Conservation (phyloP, 2,797 vertebrate genomes). For the Coluber constrictor region DNA sequence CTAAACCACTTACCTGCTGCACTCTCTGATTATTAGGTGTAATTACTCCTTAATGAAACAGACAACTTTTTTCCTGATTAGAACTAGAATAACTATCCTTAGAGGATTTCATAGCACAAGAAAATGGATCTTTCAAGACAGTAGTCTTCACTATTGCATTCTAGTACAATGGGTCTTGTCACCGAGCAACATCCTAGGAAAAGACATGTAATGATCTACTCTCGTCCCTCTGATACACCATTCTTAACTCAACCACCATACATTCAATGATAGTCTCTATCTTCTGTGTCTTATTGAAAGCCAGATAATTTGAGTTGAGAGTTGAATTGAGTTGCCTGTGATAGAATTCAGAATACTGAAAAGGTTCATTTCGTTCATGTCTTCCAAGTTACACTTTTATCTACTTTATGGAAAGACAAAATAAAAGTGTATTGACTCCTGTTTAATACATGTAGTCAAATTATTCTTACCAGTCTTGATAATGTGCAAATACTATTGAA, state of each 20-base stretch:
- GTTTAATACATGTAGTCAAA: neutral
- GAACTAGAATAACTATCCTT: slow-evolving; percentile 22
- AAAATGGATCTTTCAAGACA: neutral
- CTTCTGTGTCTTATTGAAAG: neutral
- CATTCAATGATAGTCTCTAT: neutral
- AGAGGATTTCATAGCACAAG: slow-evolving; percentile 30
- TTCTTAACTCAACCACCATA: neutral
- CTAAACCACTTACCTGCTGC: no score
- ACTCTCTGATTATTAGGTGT: neutral
- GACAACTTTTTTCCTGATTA: neutral
- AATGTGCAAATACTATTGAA: neutral
- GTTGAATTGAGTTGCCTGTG: no score
- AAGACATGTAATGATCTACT: neutral
- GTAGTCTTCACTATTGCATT: neutral
- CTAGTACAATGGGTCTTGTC: neutral
- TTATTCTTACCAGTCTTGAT: neutral
- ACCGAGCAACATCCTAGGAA: neutral
- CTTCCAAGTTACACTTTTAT: neutral
- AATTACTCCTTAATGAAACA: neutral
- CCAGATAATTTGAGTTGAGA: neutral
- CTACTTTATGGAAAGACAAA: neutral
- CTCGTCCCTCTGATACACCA: no score
- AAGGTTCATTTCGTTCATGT: neutral
- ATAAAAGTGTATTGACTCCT: neutral
- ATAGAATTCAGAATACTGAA: neutral